These are phyloP conservation scores for Pteronura brasiliensis DNA, from an alignment of 2,113 vertebrate genomes.

Conservation along the genomic window DNA sequence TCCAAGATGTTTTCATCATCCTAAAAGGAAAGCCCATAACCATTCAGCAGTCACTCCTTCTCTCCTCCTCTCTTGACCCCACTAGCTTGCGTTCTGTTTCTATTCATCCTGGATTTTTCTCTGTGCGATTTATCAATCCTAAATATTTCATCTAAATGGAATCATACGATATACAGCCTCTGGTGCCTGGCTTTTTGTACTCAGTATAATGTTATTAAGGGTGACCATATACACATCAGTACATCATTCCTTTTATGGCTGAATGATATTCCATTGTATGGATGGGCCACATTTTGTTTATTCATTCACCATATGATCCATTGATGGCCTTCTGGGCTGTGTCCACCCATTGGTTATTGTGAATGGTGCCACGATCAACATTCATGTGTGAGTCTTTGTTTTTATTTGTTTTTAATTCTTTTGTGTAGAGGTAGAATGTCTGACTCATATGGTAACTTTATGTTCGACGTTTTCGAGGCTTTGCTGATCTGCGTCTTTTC, in stretches of 20 bases:
- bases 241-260: not conserved
- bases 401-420: conserved; percentile 35
- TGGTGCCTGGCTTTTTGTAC: not conserved
- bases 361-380: not conserved
- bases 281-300: not conserved
- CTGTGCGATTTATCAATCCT: not conserved
- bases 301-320: not conserved
- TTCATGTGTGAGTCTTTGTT: not conserved
- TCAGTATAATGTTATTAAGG: not conserved
- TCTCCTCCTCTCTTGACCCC: not conserved
- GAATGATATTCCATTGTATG: not conserved
- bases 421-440: not conserved
- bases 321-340: not conserved
- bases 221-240: not conserved
- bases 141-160: not conserved
- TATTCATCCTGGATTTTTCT: not conserved
- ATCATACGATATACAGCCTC: not conserved
- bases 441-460: not conserved
- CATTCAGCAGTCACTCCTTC: not conserved
- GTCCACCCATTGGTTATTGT: not conserved
- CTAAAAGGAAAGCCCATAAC: not conserved
- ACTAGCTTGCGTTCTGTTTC: not conserved
- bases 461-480: conserved; percentile 20
- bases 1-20: not conserved
- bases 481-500: not conserved